Evolutionary conservation across 2,113 vertebrate species (phyloP), one percentile per base, ranked within the genome.

Genomic region (Salvelinus sp.): DNA sequence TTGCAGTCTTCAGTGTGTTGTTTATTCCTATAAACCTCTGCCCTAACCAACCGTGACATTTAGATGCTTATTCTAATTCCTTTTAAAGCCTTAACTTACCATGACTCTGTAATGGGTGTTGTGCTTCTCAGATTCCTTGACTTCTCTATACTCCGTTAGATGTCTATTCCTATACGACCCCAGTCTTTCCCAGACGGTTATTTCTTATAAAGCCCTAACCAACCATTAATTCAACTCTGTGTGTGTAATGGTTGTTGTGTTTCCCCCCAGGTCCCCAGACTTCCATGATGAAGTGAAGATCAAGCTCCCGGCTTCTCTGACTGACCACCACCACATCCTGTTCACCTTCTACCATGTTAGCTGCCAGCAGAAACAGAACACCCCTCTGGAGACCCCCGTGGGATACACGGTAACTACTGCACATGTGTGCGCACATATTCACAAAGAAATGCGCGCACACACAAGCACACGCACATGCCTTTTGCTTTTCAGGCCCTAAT

Each of bases 301-400:
- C 82, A 98, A 97, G 87, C 95, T 99, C 27, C 98, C 98, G 67
- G 97, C 98, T 70, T 96, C 96, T 70, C 87, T 99, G 90, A 98
- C 96, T 0, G 98, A 99, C 82, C 97, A 99, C 79, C 98, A 99
- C 83, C 98, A 99, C 89, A 94, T 99, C 79, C 96, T 99, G 79
- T 99, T 99, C 85, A 99, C 97, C 48, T 99, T 99, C 91, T 99
- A 98, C 89, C 98, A 99, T 0, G 96, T 99, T 92, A 99, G 98
- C 87, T 99, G 98, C 83, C 98, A 99, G 66, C 98, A 99, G 79
- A 99, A 99, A 83, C 98, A 99, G 87, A 99, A 98, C 90, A 98
- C 98, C 1, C 96, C 96, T 9, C 91, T 99, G 84, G 98, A 99
- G 90, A 99, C 97, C 16, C 97, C 98, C 27, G 97, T 99, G 0